These are phyloP conservation scores for Melopsittacus undulatus DNA, from an alignment of 2,797 vertebrate species.

Conservation along the genomic window DNA sequence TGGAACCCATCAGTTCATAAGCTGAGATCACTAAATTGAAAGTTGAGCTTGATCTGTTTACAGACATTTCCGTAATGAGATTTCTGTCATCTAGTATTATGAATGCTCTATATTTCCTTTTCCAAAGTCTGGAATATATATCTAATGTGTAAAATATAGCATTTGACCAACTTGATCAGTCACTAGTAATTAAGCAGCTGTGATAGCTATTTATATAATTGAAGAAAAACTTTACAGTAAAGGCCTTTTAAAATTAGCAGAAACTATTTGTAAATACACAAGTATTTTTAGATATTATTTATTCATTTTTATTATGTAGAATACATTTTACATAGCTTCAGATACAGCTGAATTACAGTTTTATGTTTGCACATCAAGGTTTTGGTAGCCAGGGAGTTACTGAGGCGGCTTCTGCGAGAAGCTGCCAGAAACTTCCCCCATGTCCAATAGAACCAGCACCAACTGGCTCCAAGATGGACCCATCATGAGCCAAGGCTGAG, in stretches of 20 bases:
- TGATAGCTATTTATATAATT: background rate
- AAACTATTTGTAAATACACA: background rate
- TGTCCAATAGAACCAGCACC: background rate
- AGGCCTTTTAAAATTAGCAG: background rate
- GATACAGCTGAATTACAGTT: background rate
- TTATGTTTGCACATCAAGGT: background rate
- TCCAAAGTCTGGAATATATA: background rate
- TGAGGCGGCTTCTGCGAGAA: background rate
- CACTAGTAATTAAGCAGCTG: background rate
- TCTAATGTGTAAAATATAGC: background rate
- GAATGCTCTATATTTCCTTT: background rate
- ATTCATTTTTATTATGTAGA: background rate
- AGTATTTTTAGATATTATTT: background rate
- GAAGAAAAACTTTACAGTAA: background rate
- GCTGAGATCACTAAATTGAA: background rate
- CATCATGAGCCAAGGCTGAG: background rate
- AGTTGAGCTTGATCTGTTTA: background rate
- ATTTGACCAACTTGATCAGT: background rate
- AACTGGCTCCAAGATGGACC: background rate
- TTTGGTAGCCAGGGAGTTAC: background rate
- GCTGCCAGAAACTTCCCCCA: background rate
- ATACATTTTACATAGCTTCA: background rate
- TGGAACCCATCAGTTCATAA: background rate
- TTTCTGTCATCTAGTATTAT: background rate
- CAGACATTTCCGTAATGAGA: background rate